These are phyloP conservation scores for Neomorphus geoffroyi DNA, from an alignment of 2,797 vertebrate species.

Conservation along the genomic window DNA sequence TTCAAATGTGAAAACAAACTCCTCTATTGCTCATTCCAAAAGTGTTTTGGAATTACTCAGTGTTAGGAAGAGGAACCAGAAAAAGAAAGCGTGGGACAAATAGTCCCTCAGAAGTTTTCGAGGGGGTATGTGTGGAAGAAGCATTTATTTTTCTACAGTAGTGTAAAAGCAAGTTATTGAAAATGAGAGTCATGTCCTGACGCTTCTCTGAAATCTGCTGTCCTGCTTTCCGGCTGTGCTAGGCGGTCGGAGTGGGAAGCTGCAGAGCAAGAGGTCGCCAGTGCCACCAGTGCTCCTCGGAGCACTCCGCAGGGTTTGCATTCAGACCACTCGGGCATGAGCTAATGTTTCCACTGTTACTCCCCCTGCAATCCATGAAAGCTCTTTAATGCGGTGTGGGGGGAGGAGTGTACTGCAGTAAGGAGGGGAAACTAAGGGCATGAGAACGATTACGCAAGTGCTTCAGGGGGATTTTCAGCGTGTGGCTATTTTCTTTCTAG, in stretches of 20 bases:
- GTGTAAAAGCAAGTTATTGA: neutral
- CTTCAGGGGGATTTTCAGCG: neutral
- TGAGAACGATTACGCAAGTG: constrained; percentile 41
- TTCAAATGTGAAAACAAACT: neutral
- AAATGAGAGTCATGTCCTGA: neutral
- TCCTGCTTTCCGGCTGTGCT: neutral
- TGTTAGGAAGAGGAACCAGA: neutral
- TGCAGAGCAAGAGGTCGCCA: neutral
- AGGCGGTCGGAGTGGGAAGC: constrained; percentile 49
- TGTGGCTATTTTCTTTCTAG: neutral
- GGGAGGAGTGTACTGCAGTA: neutral
- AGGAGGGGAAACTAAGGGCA: constrained; percentile 40
- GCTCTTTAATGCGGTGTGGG: constrained; percentile 15
- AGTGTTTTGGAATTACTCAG: neutral
- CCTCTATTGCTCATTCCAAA: neutral
- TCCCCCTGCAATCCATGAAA: neutral
- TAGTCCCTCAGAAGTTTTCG: neutral
- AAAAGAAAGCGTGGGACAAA: neutral
- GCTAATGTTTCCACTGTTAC: constrained; percentile 29
- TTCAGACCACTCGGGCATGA: neutral
- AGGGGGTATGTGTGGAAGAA: neutral
- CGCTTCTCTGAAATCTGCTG: neutral
- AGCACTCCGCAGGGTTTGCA: neutral
- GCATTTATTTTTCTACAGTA: neutral
- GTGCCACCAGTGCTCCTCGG: neutral